phyloP scores from a whole-genome alignment of 2,888 invertebrate genomes.

The Drosophila seclusa region DNA sequence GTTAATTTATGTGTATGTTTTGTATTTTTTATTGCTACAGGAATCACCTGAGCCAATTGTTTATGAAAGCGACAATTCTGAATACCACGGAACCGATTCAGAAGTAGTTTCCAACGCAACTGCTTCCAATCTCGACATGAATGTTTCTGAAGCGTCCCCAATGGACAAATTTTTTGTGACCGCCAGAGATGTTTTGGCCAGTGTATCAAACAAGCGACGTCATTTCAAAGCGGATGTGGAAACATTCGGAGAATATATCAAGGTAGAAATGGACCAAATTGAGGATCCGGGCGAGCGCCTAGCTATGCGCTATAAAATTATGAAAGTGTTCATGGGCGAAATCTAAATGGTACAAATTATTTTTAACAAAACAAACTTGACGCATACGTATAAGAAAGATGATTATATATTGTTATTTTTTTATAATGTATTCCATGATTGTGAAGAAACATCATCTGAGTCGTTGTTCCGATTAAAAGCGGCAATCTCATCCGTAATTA shows the following conservation, averaged over 20 bases:
- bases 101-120: not conserved
- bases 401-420: not conserved
- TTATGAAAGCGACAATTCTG: not conserved
- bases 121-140: not conserved
- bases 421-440: not conserved
- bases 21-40: not conserved
- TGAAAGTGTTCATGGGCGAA: conserved; percentile 1
- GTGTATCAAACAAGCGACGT: not conserved
- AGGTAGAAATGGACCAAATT: not conserved
- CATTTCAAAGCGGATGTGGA: not conserved
- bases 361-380: not conserved
- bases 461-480: not conserved
- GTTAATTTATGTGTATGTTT: not conserved
- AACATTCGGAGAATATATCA: not conserved
- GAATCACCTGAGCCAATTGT: not conserved
- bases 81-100: not conserved
- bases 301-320: not conserved
- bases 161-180: not conserved
- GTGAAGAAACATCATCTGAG: not conserved
- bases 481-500: not conserved
- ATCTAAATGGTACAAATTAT: not conserved
- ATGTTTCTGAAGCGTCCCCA: not conserved
- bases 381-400: not conserved
- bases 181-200: not conserved
- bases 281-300: not conserved